These are phyloP conservation scores for Pammene aurita DNA, from an alignment of 2,888 invertebrate genomes.

Conservation along the genomic window DNA sequence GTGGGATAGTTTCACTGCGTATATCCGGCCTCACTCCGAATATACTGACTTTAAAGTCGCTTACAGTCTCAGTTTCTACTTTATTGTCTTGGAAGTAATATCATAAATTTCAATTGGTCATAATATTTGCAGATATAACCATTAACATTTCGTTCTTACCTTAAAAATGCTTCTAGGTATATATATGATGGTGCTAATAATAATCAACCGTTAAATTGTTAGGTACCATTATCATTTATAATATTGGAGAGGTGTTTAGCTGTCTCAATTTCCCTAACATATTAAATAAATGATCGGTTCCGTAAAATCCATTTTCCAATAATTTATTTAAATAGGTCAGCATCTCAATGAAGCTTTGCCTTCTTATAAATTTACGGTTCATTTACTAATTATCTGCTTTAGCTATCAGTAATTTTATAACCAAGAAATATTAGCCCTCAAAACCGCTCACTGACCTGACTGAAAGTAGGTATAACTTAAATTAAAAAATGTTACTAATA, in stretches of 20 bases:
- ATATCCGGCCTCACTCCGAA: slow-evolving; percentile 18
- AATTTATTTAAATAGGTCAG: slow-evolving; percentile 18
- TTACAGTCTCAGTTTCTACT: slow-evolving; percentile 14
- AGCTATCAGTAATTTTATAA: slow-evolving; percentile 5
- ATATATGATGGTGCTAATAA: slow-evolving; percentile 27
- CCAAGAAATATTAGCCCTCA: neutral
- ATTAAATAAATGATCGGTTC: slow-evolving; percentile 60
- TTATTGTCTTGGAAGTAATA: slow-evolving; percentile 24
- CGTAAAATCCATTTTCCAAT: slow-evolving; percentile 41
- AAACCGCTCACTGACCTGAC: neutral
- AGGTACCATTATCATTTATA: slow-evolving; percentile 33
- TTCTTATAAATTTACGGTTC: slow-evolving; percentile 9
- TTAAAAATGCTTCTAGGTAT: slow-evolving; percentile 26
- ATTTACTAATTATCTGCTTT: slow-evolving; percentile 5
- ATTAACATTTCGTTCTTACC: slow-evolving; percentile 36
- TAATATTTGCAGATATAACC: slow-evolving; percentile 32
- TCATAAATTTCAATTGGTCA: slow-evolving; percentile 35
- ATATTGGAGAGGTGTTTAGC: slow-evolving; percentile 53
- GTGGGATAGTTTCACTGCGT: slow-evolving; percentile 35
- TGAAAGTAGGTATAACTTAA: neutral
- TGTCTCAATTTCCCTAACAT: slow-evolving; percentile 63
- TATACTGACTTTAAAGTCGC: slow-evolving; percentile 18
- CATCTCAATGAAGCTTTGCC: slow-evolving; percentile 16
- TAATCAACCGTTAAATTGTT: slow-evolving; percentile 28
- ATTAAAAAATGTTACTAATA: no score